Evolutionary conservation across 23 tunicate species (phyloP), one percentile per base, ranked within the genome.

Genomic region (Botrylloides violaceus): DNA sequence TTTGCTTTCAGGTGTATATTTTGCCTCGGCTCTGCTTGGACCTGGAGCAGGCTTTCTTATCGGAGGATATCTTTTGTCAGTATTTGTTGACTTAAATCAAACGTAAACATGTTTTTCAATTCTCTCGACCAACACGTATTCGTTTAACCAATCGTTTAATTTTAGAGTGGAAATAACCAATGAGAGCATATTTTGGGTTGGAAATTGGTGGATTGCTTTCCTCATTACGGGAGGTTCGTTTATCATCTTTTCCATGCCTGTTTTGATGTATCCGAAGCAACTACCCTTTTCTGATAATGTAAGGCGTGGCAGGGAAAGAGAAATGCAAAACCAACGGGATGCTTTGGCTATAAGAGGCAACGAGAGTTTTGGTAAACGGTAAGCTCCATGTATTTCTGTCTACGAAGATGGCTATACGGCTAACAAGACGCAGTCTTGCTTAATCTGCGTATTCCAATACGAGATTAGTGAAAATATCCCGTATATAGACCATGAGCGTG

Each of bases 171-270:
- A 70, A 23, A 72, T 84, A 1, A 53, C 84, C 5, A 36, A 58
- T 19, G 58, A 34, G 6, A 77, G 80, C 43, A 77, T 78, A 4
- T 70, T 62, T 32, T 87, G 78, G 68, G 59, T 87, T 23, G 96
- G 96, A 33, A 83, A 83, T 29, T 88, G 96, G 96, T 88, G 96
- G 96, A 43, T 88, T 1, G 81, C 76, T 2, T 88, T 88, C 57
- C 65, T 88, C 28, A 77, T 88, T 15, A 75, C 77, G 30, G 96
- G 96, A 27, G 64, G 70, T 31, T 24, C 81, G 30, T 61, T 77
- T 19, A 32, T 88, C n/a, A 5, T 88, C 26, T 35, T 82, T 21
- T 81, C 88, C 18, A 32, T 81, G 62, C 78, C 80, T 12, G 65
- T 88, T 18, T 73, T 88, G 55, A 32, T 88, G 77, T 82, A 38